These are phyloP conservation scores for Malurus cyaneus DNA, from an alignment of 2,113 vertebrate species.

Conservation along the genomic window DNA sequence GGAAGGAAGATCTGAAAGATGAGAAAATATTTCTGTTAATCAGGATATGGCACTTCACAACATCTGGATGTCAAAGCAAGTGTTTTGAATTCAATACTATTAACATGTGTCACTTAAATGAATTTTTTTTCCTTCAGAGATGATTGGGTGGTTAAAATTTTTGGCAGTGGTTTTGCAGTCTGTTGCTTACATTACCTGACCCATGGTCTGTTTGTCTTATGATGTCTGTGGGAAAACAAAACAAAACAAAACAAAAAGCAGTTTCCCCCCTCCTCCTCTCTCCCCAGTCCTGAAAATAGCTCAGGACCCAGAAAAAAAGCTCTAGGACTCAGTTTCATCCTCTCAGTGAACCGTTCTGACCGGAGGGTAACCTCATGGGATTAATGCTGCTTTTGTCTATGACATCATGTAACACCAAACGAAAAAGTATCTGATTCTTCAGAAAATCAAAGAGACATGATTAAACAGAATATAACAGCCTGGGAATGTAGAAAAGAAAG, in stretches of 20 bases:
- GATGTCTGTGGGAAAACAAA: slow-evolving; percentile 70
- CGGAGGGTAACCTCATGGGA: slow-evolving; percentile 8
- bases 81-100: slow-evolving; percentile 61
- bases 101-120: slow-evolving; percentile 70
- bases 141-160: slow-evolving; percentile 53
- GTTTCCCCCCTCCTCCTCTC: too few species aligned
- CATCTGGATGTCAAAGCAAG: slow-evolving; percentile 71
- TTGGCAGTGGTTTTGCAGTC: slow-evolving; percentile 45
- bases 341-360: slow-evolving; percentile 38
- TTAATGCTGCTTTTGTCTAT: slow-evolving; percentile 12
- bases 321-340: not conserved
- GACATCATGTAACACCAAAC: slow-evolving; percentile 28
- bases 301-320: slow-evolving; percentile 37
- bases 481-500: not conserved
- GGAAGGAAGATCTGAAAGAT: slow-evolving; percentile 68
- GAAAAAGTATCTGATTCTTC: slow-evolving; percentile 19
- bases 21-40: slow-evolving; percentile 58
- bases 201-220: slow-evolving; percentile 54
- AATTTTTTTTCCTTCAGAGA: slow-evolving; percentile 64
- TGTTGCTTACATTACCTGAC: slow-evolving; percentile 76
- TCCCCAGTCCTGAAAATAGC: slow-evolving; percentile 42
- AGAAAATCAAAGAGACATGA: slow-evolving; percentile 12
- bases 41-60: slow-evolving; percentile 62
- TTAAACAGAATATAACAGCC: slow-evolving; percentile 11
- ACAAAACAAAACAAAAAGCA: slow-evolving; percentile 22